Evolutionary conservation across 2,888 invertebrate species (phyloP), one percentile per base, ranked within the genome.

Genomic region (Cephus pulcher): DNA sequence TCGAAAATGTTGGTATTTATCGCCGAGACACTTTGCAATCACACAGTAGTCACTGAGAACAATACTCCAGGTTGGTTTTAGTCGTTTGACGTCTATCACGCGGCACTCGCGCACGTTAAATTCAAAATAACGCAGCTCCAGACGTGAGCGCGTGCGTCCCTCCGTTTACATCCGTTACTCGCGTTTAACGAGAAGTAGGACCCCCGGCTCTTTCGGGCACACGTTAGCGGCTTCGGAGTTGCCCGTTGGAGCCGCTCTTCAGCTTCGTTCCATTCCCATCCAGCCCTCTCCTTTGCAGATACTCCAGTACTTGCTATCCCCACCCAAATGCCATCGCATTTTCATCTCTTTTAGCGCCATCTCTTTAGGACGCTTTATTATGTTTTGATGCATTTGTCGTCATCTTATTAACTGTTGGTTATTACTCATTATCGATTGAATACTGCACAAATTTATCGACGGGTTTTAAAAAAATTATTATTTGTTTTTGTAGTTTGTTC

Each of bases 201-300:
- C 56, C 23, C 56, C 56, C 56, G 56, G 56, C 56, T 56, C 23
- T 56, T 56, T 56, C 23, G 56, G 56, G 56, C 56, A 56, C 56
- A 56, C 56, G 56, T 56, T 71, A 71, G 32, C 71, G 71, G 32
- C 30, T 32, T 32, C 32, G 30, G 71, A 71, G 32, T 71, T 71
- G 71, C 71, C 30, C 32, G 71, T 32, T 71, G 32, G 71, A 34
- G 32, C 71, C 71, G 71, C 71, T 71, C 30, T 30, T 71, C 71
- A 34, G 30, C 71, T 71, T 71, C 71, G 23, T 71, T 71, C 30
- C 12, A 71, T 30, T 71, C 71, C 71, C 15, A 33, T 71, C 71
- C 71, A 34, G 34, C 32, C 71, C 71, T 23, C 56, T 23, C 56
- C 56, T 56, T 56, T 56, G 23, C 56, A 23, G 56, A 56, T 23